These are phyloP conservation scores for Propithecus perrieri DNA, from an alignment of 2,797 vertebrate species.

Conservation along the genomic window DNA sequence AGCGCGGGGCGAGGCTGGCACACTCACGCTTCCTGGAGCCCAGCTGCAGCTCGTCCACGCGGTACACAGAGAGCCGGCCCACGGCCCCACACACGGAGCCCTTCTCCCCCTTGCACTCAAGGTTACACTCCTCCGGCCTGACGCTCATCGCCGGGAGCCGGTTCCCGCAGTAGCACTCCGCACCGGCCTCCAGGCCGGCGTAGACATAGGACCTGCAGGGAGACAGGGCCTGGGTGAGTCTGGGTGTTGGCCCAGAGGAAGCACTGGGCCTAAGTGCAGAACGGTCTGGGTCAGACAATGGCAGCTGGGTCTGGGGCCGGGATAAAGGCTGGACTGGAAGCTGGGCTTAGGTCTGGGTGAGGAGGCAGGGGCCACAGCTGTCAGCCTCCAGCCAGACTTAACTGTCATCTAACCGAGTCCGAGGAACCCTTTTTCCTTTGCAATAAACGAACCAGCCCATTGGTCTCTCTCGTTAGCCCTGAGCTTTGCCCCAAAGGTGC, in stretches of 20 bases:
- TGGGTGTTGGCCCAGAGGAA: neutral
- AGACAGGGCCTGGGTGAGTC: neutral
- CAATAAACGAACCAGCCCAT: neutral
- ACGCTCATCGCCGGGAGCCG: constrained; percentile 84
- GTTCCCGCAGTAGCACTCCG: constrained; percentile 98
- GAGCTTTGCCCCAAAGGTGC: neutral
- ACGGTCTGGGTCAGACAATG: neutral
- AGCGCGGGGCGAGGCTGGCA: neutral
- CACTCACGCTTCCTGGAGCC: constrained; percentile 91
- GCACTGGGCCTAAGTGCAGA: too few relatives aligned
- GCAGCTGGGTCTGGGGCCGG: neutral
- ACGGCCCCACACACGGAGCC: constrained; percentile 92
- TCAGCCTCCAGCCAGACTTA: neutral
- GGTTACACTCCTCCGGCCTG: constrained; percentile 92
- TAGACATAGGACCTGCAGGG: constrained; percentile 91
- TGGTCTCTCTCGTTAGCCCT: neutral
- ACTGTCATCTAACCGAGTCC: too few relatives aligned
- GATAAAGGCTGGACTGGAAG: neutral
- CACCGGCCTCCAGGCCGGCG: constrained; percentile 94
- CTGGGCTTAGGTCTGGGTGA: neutral
- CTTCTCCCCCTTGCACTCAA: constrained; percentile 93
- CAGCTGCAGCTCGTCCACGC: constrained; percentile 88
- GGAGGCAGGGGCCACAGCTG: neutral
- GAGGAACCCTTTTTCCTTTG: neutral
- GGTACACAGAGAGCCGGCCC: constrained; percentile 94